These are phyloP conservation scores for Coelinius sp. DNA, from an alignment of 2,888 invertebrate species.

Conservation along the genomic window DNA sequence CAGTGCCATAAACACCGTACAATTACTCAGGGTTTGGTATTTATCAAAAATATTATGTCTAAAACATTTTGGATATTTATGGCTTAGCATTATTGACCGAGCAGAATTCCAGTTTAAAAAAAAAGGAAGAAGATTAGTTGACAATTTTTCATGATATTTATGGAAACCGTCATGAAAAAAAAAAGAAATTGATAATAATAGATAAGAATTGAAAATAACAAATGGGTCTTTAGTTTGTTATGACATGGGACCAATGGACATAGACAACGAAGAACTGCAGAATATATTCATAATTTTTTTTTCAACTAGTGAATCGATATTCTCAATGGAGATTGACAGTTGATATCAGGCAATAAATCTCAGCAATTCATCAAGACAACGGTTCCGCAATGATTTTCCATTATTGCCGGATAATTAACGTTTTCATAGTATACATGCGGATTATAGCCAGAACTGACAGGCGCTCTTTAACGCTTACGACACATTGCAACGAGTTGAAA, in stretches of 20 bases:
- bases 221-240: neutral
- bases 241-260: neutral
- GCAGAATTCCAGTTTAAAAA: neutral
- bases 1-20: neutral
- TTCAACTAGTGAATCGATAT: neutral
- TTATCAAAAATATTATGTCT: neutral
- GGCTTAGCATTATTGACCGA: neutral
- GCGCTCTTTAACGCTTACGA: constrained; percentile 52
- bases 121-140: neutral
- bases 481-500: constrained; percentile 39
- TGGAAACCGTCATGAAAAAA: neutral
- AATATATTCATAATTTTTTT: neutral
- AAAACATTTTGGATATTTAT: neutral
- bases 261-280: neutral
- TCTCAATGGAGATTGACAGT: constrained; percentile 20
- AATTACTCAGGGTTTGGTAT: neutral
- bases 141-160: neutral
- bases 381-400: constrained; percentile 49
- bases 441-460: constrained; percentile 50
- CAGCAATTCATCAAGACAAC: constrained; percentile 39
- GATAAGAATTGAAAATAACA: neutral
- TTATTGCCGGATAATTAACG: constrained; percentile 46
- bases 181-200: neutral
- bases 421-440: constrained; percentile 44
- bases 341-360: constrained; percentile 28